Evolutionary conservation across 2,113 vertebrate species (phyloP).

Genomic region (Eublepharis macularius): DNA sequence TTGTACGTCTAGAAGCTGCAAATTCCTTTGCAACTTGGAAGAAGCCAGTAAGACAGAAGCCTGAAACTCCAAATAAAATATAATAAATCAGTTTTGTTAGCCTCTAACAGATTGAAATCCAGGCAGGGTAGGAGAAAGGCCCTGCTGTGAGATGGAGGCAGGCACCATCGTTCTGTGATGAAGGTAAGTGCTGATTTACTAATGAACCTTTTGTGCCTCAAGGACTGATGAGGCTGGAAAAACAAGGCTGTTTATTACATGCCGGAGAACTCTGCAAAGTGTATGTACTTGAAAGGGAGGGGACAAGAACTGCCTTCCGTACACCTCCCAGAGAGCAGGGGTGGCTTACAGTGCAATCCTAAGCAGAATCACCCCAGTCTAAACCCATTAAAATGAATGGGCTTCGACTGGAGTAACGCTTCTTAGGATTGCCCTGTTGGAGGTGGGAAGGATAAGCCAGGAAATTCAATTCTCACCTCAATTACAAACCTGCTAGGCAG

Average conservation of each 20-base stretch:
- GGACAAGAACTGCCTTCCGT: background rate
- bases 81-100: slow-evolving; percentile 69
- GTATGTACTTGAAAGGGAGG: slow-evolving; percentile 25
- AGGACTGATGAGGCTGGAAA: slow-evolving; percentile 53
- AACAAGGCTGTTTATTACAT: slow-evolving; percentile 51
- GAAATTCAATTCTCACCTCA: background rate
- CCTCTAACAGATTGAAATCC: slow-evolving; percentile 66
- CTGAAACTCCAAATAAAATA: slow-evolving; percentile 57
- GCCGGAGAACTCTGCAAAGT: slow-evolving; percentile 31
- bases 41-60: slow-evolving; percentile 45
- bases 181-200: slow-evolving; percentile 69
- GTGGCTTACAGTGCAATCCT: no score
- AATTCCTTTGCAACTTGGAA: slow-evolving; percentile 55
- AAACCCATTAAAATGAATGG: no score
- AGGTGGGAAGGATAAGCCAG: background rate
- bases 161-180: slow-evolving; percentile 50
- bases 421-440: no score
- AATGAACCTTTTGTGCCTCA: slow-evolving; percentile 67
- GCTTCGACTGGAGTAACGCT: no score
- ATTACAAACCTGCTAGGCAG: background rate
- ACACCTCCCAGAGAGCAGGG: background rate
- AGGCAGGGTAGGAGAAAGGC: slow-evolving; percentile 64
- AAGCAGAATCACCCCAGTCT: no score
- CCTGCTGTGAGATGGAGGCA: slow-evolving; percentile 68
- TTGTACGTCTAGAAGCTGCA: slow-evolving; percentile 35